Percentiles rank a stretch among this genome's conserved stretches.
Conservation (phyloP, 2,888 invertebrate species). For the Dryobota labecula region DNA sequence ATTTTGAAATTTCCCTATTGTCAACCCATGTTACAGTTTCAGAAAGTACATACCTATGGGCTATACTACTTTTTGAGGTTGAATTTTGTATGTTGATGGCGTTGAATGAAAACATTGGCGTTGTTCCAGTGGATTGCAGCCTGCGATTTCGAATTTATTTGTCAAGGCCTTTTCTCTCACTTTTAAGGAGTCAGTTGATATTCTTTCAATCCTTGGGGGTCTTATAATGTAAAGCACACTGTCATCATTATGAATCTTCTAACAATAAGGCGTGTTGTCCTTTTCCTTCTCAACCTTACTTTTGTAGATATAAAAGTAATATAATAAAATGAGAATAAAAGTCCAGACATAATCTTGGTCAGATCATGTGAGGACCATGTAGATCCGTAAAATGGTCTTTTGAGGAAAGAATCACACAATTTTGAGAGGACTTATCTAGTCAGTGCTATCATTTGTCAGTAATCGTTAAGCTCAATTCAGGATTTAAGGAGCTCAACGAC, state of each 20-base stretch:
- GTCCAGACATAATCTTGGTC: no score
- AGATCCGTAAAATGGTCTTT: no score
- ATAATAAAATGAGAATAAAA: no score
- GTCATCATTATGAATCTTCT: not conserved
- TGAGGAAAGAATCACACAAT: no score
- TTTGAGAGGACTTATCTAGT: no score
- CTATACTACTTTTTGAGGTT: not conserved
- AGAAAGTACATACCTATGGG: not conserved
- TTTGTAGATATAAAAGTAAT: not conserved
- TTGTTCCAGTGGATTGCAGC: slow-evolving; percentile 22
- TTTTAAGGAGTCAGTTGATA: not conserved
- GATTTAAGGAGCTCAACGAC: no score
- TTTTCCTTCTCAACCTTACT: not conserved
- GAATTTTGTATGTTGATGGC: not conserved
- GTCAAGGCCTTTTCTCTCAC: slow-evolving; percentile 8
- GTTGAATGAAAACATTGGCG: slow-evolving; percentile 30
- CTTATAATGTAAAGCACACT: not conserved
- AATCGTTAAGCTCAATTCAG: no score
- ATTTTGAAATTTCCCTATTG: not conserved
- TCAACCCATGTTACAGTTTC: not conserved
- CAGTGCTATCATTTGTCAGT: no score
- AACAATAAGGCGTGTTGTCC: not conserved
- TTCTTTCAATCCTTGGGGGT: not conserved
- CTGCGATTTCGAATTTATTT: slow-evolving; percentile 22
- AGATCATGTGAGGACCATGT: no score